Conservation (phyloP, 2,113 vertebrate species). For the Hydrochoerus hydrochaeris region DNA sequence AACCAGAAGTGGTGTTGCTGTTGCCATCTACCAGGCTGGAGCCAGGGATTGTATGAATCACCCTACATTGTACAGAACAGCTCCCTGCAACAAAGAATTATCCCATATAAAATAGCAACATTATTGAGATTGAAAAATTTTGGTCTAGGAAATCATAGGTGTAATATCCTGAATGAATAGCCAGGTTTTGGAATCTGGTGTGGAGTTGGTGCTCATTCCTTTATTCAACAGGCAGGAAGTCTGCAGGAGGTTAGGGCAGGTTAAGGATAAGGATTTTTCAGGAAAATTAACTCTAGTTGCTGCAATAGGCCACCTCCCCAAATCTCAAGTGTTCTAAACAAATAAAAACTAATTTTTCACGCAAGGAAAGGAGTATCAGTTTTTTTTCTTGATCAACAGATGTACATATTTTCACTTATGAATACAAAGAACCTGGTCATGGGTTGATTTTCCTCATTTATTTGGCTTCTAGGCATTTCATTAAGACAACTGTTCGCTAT, state of each 20-base stretch:
- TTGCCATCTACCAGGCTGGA: neutral
- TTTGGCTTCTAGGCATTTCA: neutral
- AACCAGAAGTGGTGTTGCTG: neutral
- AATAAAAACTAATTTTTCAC: neutral
- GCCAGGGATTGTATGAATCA: neutral
- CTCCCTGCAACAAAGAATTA: neutral
- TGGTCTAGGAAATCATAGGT: neutral
- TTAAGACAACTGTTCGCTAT: neutral
- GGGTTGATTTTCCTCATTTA: neutral
- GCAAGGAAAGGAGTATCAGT: neutral
- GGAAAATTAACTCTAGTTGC: neutral
- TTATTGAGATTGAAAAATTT: neutral
- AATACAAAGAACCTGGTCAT: neutral
- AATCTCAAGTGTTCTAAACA: neutral
- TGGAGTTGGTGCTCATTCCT: neutral
- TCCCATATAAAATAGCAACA: neutral
- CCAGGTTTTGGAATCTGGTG: neutral
- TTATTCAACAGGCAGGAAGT: neutral
- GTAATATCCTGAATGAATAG: neutral
- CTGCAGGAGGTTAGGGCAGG: neutral
- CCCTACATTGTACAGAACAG: neutral
- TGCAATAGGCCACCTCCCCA: neutral
- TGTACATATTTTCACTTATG: neutral
- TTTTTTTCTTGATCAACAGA: neutral
- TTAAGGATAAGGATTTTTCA: neutral